Evolutionary conservation across 2,888 invertebrate genomes (phyloP).

Genomic region (Griposia aprilina): DNA sequence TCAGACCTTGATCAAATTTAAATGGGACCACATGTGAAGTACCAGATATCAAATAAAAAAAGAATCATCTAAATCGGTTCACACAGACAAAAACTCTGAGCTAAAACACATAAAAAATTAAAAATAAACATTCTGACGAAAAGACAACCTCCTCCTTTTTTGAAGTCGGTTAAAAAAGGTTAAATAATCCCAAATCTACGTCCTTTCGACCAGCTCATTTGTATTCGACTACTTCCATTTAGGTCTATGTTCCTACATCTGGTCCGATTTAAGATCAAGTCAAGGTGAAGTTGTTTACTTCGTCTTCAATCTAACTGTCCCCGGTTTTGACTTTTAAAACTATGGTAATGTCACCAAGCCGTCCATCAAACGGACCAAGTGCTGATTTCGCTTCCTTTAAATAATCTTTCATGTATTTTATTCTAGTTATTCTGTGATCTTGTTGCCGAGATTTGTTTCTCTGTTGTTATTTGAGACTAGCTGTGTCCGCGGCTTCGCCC

Average conservation of each 20-base stretch:
- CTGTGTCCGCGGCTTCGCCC: too few relatives aligned
- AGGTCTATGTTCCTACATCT: constrained; percentile 69
- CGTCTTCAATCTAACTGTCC: constrained; percentile 72
- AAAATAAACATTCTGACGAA: too few relatives aligned
- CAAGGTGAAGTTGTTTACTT: constrained; percentile 86
- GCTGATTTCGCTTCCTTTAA: constrained; percentile 52
- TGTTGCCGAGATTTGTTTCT: constrained; percentile 28
- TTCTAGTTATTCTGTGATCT: constrained; percentile 53
- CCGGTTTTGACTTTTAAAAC: constrained; percentile 81
- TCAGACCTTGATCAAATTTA: too few relatives aligned
- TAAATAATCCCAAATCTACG: constrained; percentile 65
- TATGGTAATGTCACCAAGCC: constrained; percentile 78
- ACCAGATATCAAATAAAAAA: too few relatives aligned
- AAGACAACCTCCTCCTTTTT: too few relatives aligned
- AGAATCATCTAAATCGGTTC: too few relatives aligned
- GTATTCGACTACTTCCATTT: constrained; percentile 75
- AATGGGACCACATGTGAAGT: too few relatives aligned
- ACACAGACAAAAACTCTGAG: too few relatives aligned
- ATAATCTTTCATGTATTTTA: constrained; percentile 66
- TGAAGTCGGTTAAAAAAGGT: constrained; percentile 40
- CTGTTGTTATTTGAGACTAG: constrained; percentile 26
- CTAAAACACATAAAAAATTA: too few relatives aligned
- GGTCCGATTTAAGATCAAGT: constrained; percentile 68
- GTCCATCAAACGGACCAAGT: constrained; percentile 67
- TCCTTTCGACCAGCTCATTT: constrained; percentile 71